Conservation (phyloP, 30 jellyfish, hydroid and myxozoan genomes). For the Aurelia coerulea region DNA sequence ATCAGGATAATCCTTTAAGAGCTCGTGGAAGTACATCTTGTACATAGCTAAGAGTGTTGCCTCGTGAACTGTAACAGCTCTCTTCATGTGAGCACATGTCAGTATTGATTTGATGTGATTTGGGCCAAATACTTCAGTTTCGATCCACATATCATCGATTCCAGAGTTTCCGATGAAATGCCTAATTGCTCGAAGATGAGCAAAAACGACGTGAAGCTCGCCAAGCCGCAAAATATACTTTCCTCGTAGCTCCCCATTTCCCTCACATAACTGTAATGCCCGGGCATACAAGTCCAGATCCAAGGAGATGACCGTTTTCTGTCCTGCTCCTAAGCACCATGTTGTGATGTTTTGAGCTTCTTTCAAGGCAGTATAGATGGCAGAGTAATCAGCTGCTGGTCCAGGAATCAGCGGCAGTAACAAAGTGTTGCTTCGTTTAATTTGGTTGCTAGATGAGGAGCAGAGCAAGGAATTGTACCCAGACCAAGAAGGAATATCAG, state of each 20-base stretch:
- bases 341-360: neutral
- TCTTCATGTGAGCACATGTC: too few species aligned
- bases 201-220: too few species aligned
- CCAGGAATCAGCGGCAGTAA: neutral
- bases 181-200: constrained; percentile 1
- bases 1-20: too few species aligned
- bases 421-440: neutral
- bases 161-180: neutral
- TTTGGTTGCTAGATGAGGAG: too few species aligned
- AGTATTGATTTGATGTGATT: neutral
- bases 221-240: too few species aligned
- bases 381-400: neutral
- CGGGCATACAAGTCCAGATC: neutral
- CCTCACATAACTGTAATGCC: neutral
- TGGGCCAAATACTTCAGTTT: neutral
- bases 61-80: too few species aligned
- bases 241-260: too few species aligned
- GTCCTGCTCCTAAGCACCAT: neutral
- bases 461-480: too few species aligned
- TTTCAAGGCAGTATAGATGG: neutral
- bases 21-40: too few species aligned
- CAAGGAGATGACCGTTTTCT: neutral
- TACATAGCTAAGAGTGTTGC: too few species aligned
- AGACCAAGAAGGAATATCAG: too few species aligned
- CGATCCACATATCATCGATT: constrained; percentile 9